Conservation (phyloP, 2,797 vertebrate species). For the Bradypodion ventrale region DNA sequence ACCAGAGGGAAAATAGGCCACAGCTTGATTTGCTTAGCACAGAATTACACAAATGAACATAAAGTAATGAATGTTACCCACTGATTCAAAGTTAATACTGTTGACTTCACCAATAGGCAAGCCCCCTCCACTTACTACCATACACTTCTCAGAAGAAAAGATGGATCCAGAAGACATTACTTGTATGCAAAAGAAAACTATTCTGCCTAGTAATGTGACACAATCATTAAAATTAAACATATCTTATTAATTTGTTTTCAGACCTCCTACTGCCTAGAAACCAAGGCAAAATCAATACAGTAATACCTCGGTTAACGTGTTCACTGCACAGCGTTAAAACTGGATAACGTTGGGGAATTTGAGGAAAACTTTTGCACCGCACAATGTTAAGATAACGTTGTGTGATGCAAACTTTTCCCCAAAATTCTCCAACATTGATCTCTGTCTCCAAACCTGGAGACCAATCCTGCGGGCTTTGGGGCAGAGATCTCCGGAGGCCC, state of each 20-base stretch:
- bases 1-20: conserved; percentile 43
- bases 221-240: background rate
- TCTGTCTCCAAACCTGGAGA: too few species aligned
- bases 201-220: background rate
- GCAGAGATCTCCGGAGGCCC: too few species aligned
- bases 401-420: too few species aligned
- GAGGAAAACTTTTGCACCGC: too few species aligned
- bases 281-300: background rate
- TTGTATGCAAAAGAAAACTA: conserved; percentile 32
- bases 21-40: conserved; percentile 50
- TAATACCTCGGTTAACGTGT: too few species aligned
- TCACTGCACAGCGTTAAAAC: too few species aligned
- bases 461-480: too few species aligned
- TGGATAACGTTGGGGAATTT: too few species aligned
- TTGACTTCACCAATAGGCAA: conserved; percentile 31
- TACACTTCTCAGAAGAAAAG: conserved; percentile 5
- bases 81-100: conserved; percentile 39
- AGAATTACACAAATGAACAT: conserved; percentile 39
- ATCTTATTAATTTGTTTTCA: background rate
- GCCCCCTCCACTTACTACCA: conserved; percentile 28
- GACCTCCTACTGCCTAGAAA: background rate
- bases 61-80: conserved; percentile 33
- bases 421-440: too few species aligned
- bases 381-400: too few species aligned
- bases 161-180: conserved; percentile 24